Percentiles rank a stretch among this genome's conserved stretches.
phyloP scores from a whole-genome alignment of 2,113 vertebrate genomes.

The mouse (Mus musculus) region GRCm39 chr9:123208501-123209000 shows the following conservation, averaged over 20 bases:
- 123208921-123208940: constrained; percentile 39
- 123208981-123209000: neutral
- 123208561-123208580: neutral
- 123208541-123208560: neutral
- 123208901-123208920: neutral
- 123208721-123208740: neutral
- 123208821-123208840: neutral
- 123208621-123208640: neutral
- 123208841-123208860: neutral
- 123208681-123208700: neutral
- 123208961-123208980: neutral
- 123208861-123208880: neutral
- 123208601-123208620: neutral
- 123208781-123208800: neutral
- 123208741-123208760: neutral
- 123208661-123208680: neutral
- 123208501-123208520: neutral
- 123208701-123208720: neutral
- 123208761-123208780: neutral
- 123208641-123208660: too few relatives aligned
- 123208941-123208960: constrained; percentile 47
- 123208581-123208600: neutral
- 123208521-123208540: neutral
- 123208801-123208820: neutral
- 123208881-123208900: constrained; percentile 46